Conservation (phyloP, 2,113 vertebrate species). For the Sakesphorus luctuosus region DNA sequence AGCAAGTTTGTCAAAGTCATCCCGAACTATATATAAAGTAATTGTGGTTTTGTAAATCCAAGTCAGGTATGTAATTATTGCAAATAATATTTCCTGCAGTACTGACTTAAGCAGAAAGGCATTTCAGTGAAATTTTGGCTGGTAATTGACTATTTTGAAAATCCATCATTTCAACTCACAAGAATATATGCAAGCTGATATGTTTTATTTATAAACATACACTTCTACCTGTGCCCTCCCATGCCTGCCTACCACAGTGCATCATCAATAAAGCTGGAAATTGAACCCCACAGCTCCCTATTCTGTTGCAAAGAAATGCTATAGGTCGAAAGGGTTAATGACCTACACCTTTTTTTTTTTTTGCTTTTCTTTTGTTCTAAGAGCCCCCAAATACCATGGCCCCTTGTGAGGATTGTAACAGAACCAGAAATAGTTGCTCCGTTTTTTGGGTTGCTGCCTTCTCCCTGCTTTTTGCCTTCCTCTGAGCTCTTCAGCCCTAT, state of each 20-base stretch:
- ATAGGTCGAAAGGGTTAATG: background rate
- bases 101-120: background rate
- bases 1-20: slow-evolving; percentile 49
- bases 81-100: background rate
- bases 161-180: background rate
- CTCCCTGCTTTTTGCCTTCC: background rate
- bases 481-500: background rate
- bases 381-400: background rate
- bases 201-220: background rate
- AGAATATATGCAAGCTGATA: background rate
- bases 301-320: background rate
- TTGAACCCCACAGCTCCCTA: background rate
- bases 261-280: background rate
- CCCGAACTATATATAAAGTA: background rate
- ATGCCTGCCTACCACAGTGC: background rate
- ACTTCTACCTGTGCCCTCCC: background rate
- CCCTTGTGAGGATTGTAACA: background rate
- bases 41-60: background rate
- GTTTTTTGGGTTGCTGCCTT: background rate
- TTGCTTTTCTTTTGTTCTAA: background rate
- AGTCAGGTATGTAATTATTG: background rate
- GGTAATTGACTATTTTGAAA: background rate
- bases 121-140: background rate
- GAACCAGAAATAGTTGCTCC: background rate
- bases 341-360: background rate